Percentiles rank a stretch among this genome's conserved stretches.
phyloP scores from a whole-genome alignment of 2,888 invertebrate genomes.

The Phyto melanocephala region DNA sequence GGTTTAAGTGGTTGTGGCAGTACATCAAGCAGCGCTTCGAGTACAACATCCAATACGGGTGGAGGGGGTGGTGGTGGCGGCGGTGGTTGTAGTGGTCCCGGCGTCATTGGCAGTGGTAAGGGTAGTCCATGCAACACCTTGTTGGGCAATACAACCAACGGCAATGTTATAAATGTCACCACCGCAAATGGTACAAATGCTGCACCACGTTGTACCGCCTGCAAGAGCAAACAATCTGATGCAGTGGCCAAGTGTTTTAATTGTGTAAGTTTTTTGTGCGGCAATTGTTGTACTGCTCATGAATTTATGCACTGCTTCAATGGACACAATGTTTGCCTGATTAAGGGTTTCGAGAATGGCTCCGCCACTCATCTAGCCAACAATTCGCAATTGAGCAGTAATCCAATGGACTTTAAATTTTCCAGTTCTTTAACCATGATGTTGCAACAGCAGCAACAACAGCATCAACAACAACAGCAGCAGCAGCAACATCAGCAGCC shows the following conservation, averaged over 20 bases:
- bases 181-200: constrained; percentile 74
- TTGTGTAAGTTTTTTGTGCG: constrained; percentile 97
- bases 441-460: constrained; percentile 74
- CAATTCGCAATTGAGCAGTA: constrained; percentile 65
- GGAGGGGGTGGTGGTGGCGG: constrained; percentile 63
- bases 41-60: constrained; percentile 66
- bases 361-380: constrained; percentile 43
- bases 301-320: constrained; percentile 99
- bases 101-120: constrained; percentile 63
- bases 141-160: constrained; percentile 55
- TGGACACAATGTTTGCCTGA: constrained; percentile 90
- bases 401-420: constrained; percentile 70
- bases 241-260: constrained; percentile 97
- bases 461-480: constrained; percentile 70
- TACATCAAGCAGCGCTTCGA: constrained; percentile 79
- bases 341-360: constrained; percentile 74
- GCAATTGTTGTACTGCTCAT: constrained; percentile 98
- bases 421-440: constrained; percentile 76
- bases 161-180: constrained; percentile 77
- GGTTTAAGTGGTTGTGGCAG: constrained; percentile 82
- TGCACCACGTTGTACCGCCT: constrained; percentile 92
- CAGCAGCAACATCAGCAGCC: constrained; percentile 66
- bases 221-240: constrained; percentile 96
- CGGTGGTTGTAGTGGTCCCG: constrained; percentile 39
- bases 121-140: constrained; percentile 67